A percentile compares a stretch with the other conserved stretches of the same genome.
Evolutionary conservation across 2,797 vertebrate species (phyloP).

Genomic region (Aphelocoma californica): DNA sequence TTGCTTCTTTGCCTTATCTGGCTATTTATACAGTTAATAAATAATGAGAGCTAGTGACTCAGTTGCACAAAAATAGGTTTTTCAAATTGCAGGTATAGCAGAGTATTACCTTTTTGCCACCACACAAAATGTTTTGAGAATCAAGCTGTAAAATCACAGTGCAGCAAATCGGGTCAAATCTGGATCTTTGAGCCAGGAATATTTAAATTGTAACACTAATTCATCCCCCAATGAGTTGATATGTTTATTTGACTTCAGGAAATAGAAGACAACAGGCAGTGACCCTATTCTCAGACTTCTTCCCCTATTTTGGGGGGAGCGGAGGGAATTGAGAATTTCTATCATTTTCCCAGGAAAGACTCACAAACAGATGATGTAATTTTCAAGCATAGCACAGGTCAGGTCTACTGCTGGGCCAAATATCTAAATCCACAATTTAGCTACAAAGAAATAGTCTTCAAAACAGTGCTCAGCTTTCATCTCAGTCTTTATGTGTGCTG

Average conservation of each 20-base stretch:
- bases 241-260: not conserved
- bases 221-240: not conserved
- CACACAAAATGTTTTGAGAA: not conserved
- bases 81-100: not conserved
- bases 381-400: not conserved
- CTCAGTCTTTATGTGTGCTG: not conserved
- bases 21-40: not conserved
- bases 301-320: not conserved
- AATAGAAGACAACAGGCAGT: not conserved
- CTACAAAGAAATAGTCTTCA: not conserved
- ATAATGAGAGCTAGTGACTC: not conserved
- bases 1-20: not conserved
- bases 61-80: not conserved
- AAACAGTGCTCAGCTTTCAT: not conserved
- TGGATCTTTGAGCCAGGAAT: not conserved
- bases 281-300: not conserved
- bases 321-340: not conserved
- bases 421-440: not conserved
- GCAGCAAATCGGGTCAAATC: not conserved
- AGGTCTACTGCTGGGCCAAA: not conserved
- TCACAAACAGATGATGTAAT: not conserved
- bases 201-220: not conserved
- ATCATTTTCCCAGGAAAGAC: not conserved
- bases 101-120: not conserved
- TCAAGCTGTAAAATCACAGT: not conserved